phyloP scores from a whole-genome alignment of 2,113 vertebrate genomes.

The Alexandromys fortis region DNA sequence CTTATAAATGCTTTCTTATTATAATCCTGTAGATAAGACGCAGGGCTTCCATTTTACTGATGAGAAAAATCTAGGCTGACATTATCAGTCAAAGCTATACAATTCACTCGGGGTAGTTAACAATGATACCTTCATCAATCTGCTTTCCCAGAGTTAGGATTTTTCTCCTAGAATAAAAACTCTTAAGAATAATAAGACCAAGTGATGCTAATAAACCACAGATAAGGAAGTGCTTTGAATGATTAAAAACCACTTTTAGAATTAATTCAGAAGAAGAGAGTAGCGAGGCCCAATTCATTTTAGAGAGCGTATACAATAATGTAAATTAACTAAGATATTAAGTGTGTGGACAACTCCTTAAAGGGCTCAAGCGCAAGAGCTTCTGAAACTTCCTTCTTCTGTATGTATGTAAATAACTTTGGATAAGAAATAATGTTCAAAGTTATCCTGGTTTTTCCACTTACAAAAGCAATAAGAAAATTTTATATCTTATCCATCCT shows the following conservation, averaged over 20 bases:
- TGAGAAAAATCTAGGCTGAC: background rate
- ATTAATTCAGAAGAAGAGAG: background rate
- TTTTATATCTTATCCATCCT: background rate
- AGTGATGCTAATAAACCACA: background rate
- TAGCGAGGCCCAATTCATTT: background rate
- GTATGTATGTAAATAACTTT: conserved; percentile 48
- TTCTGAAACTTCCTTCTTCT: conserved; percentile 2
- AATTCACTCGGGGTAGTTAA: background rate
- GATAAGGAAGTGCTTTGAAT: background rate
- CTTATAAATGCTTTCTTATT: conserved; percentile 26
- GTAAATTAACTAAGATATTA: background rate
- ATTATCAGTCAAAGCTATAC: conserved; percentile 10
- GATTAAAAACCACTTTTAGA: background rate
- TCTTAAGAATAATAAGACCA: background rate
- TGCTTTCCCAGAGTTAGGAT: background rate
- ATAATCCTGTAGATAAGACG: background rate
- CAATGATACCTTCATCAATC: background rate
- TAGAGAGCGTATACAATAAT: background rate
- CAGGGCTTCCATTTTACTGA: conserved; percentile 22
- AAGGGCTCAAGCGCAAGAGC: background rate
- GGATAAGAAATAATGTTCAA: conserved; percentile 42
- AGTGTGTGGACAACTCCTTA: background rate
- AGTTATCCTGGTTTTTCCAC: background rate
- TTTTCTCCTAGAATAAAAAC: background rate
- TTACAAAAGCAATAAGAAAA: conserved; percentile 31